phyloP scores from a whole-genome alignment of 2,797 vertebrate genomes.

The Myotis vivesi region DNA sequence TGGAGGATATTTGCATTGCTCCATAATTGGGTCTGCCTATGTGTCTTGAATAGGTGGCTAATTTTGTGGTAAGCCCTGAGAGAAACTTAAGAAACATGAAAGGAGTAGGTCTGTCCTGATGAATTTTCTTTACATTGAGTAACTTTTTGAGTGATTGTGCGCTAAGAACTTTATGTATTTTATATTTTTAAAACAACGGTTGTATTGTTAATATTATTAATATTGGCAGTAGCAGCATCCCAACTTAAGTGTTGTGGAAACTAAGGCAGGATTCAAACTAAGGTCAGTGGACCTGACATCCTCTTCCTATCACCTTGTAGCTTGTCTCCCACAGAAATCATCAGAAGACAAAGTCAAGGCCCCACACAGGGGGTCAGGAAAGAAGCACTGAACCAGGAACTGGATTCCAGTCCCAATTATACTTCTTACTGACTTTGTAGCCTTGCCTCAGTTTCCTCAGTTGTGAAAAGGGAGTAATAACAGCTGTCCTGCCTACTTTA shows the following conservation, averaged over 20 bases:
- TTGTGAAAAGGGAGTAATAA: background rate
- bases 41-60: background rate
- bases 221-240: background rate
- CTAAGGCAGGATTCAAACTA: background rate
- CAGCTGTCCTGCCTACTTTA: background rate
- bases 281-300: no score
- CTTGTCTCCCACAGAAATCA: background rate
- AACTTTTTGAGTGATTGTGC: background rate
- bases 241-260: background rate
- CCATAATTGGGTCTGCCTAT: background rate
- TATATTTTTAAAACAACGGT: conserved; percentile 11
- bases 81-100: background rate
- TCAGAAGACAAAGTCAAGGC: background rate
- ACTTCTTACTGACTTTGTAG: background rate
- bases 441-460: background rate
- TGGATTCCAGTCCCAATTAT: background rate
- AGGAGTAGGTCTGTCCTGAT: background rate
- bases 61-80: background rate
- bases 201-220: background rate
- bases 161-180: background rate
- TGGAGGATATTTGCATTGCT: background rate
- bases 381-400: background rate
- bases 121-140: background rate
- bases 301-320: background rate
- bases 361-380: rapidly evolving